A percentile compares a stretch with the other conserved stretches of the same genome.
phyloP scores from a whole-genome alignment of 2,888 invertebrate genomes.

The Myathropa florea region DNA sequence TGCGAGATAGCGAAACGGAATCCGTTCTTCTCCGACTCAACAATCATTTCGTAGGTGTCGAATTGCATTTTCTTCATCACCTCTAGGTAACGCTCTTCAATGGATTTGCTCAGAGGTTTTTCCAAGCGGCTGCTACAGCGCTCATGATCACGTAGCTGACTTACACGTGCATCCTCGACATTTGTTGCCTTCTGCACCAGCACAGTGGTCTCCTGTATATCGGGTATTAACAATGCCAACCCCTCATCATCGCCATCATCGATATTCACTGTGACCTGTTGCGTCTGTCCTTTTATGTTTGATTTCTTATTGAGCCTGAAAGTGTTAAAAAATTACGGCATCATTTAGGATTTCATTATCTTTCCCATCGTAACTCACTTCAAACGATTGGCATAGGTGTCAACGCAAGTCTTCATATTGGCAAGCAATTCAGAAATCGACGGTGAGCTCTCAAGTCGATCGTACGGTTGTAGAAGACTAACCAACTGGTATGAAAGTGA shows the following conservation, averaged over 20 bases:
- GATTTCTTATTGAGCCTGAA: slow-evolving; percentile 85
- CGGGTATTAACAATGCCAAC: slow-evolving; percentile 92
- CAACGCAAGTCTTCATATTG: slow-evolving; percentile 95
- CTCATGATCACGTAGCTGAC: slow-evolving; percentile 73
- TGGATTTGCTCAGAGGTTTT: slow-evolving; percentile 82
- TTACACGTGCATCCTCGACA: slow-evolving; percentile 76
- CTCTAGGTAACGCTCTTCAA: slow-evolving; percentile 90
- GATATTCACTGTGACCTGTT: slow-evolving; percentile 79
- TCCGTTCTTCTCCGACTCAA: slow-evolving; percentile 87
- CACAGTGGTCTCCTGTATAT: slow-evolving; percentile 86
- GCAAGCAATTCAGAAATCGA: slow-evolving; percentile 89
- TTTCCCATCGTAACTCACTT: slow-evolving; percentile 82
- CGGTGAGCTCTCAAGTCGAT: slow-evolving; percentile 81
- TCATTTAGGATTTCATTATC: not conserved
- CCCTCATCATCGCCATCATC: slow-evolving; percentile 94
- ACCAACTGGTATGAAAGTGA: slow-evolving; percentile 84
- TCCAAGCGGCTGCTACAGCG: slow-evolving; percentile 71
- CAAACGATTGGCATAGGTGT: slow-evolving; percentile 93
- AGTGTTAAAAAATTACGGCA: slow-evolving; percentile 54
- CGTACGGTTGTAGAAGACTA: slow-evolving; percentile 85
- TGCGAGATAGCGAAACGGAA: slow-evolving; percentile 93
- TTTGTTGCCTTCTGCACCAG: slow-evolving; percentile 79
- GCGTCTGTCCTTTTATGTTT: slow-evolving; percentile 80
- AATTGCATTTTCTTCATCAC: slow-evolving; percentile 95
- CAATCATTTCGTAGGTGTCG: slow-evolving; percentile 95